Percentiles rank a stretch among this genome's conserved stretches.
Evolutionary conservation across 1,140 invertebrate genomes (phyloP).

Genomic region (Laodelphax striatellus): DNA sequence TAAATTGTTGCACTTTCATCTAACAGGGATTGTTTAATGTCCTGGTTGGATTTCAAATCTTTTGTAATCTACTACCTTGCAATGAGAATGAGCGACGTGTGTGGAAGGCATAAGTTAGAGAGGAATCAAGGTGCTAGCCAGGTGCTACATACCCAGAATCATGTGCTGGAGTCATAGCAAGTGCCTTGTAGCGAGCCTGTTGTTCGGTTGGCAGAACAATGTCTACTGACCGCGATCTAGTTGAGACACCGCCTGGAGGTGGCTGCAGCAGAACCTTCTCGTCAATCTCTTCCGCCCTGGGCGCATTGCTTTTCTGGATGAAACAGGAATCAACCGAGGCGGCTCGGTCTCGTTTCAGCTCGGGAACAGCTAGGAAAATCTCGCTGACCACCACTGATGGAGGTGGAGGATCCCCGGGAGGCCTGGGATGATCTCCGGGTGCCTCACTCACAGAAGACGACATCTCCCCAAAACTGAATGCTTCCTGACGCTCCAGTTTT

Average conservation of each 20-base stretch:
- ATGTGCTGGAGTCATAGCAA: constrained; percentile 27
- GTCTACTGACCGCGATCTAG: constrained; percentile 78
- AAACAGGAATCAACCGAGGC: constrained; percentile 75
- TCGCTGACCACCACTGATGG: constrained; percentile 41
- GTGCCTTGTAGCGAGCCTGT: constrained; percentile 69
- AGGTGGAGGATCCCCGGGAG: constrained; percentile 29
- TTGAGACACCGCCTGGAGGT: constrained; percentile 20
- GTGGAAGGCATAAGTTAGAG: too few species aligned
- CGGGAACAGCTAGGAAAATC: constrained; percentile 70
- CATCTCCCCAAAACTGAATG: constrained; percentile 48
- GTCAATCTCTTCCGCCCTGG: constrained; percentile 47
- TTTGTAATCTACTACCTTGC: too few species aligned
- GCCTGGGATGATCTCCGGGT: constrained; percentile 19
- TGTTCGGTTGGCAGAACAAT: constrained; percentile 80
- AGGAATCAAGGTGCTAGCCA: too few species aligned
- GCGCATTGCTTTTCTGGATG: constrained; percentile 53
- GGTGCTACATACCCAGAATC: constrained; percentile 11
- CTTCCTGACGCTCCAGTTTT: constrained; percentile 62
- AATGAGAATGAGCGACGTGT: too few species aligned
- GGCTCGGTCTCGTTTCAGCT: constrained; percentile 65
- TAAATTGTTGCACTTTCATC: too few species aligned
- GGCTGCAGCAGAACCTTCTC: constrained; percentile 42
- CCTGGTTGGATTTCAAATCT: too few species aligned
- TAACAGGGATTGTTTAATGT: too few species aligned
- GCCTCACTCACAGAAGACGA: constrained; percentile 28